Percentiles rank a stretch among this genome's conserved stretches.
These are phyloP conservation scores for Eulimnadia texana DNA, from an alignment of 1,140 invertebrate genomes.

Conservation along the genomic window DNA sequence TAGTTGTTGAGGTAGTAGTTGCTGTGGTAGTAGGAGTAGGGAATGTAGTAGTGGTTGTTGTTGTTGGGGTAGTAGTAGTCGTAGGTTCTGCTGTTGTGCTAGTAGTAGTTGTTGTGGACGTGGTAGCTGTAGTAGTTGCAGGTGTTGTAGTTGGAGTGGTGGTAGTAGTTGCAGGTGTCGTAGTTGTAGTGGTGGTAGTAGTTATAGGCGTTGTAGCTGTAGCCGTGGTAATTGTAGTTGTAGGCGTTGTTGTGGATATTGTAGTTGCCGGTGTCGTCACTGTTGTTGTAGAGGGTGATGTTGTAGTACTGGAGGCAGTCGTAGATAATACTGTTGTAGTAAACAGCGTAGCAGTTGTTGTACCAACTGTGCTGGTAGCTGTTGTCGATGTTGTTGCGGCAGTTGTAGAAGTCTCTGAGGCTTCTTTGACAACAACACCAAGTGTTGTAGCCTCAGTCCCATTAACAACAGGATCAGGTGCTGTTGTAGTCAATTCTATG, in stretches of 20 bases:
- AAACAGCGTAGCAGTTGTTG: conserved; percentile 18
- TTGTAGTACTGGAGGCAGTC: conserved; percentile 18
- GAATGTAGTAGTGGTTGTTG: conserved; percentile 7
- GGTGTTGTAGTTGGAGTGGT: neutral
- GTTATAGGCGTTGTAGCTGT: neutral
- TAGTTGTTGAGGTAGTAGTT: neutral
- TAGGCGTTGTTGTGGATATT: neutral
- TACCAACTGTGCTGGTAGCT: conserved; percentile 6
- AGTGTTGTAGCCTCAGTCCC: conserved; percentile 37
- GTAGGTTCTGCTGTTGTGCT: conserved; percentile 25
- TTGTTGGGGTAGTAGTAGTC: conserved; percentile 15
- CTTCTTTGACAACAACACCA: too few species aligned
- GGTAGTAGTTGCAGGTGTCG: neutral
- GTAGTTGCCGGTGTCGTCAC: conserved; percentile 4
- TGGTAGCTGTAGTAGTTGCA: neutral
- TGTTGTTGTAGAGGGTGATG: conserved; percentile 19
- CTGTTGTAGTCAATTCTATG: conserved; percentile 58
- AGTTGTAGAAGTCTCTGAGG: conserved; percentile 15
- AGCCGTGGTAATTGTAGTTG: conserved; percentile 4
- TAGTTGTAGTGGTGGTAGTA: neutral
- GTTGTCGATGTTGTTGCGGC: conserved; percentile 16
- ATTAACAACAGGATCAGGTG: conserved; percentile 56
- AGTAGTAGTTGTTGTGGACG: conserved; percentile 17
- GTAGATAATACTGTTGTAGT: neutral
- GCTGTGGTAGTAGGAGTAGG: neutral